Percentiles rank a stretch among this genome's conserved stretches.
phyloP scores from a whole-genome alignment of 2,888 invertebrate species.

The Eulithis testata region DNA sequence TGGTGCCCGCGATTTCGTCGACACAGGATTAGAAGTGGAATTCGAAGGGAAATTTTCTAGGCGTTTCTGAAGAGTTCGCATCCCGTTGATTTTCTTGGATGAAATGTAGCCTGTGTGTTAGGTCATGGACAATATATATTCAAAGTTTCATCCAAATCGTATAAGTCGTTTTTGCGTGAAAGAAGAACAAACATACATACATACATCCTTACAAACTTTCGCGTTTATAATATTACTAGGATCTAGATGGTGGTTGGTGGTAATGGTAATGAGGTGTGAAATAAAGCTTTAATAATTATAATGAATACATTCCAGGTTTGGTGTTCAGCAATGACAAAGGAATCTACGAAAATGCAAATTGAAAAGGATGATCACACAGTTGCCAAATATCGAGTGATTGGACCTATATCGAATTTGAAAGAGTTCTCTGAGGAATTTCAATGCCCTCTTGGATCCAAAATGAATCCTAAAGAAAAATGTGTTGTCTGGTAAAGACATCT shows the following conservation, averaged over 20 bases:
- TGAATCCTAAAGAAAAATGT: slow-evolving; percentile 94
- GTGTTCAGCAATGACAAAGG: slow-evolving; percentile 95
- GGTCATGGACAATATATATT: too few species aligned
- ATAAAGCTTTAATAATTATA: background rate
- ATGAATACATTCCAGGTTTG: slow-evolving; percentile 87
- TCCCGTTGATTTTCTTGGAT: too few species aligned
- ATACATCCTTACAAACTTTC: too few species aligned
- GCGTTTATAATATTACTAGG: background rate
- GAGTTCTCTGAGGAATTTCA: slow-evolving; percentile 93
- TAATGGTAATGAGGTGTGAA: background rate
- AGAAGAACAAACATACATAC: too few species aligned
- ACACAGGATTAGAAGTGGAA: too few species aligned
- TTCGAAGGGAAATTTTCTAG: too few species aligned
- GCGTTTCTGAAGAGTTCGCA: too few species aligned
- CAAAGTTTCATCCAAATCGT: too few species aligned
- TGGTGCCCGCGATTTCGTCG: too few species aligned
- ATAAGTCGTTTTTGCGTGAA: too few species aligned
- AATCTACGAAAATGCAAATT: slow-evolving; percentile 93
- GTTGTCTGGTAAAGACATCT: slow-evolving; percentile 89
- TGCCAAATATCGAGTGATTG: slow-evolving; percentile 93
- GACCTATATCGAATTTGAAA: slow-evolving; percentile 92
- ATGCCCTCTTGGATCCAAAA: slow-evolving; percentile 89
- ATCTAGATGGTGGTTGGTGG: background rate
- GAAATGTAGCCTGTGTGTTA: too few species aligned
- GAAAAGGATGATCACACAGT: slow-evolving; percentile 97